Percentiles rank a stretch among this genome's conserved stretches.
phyloP scores from a whole-genome alignment of 1,140 invertebrate species.

The Aphidius gifuensis region DNA sequence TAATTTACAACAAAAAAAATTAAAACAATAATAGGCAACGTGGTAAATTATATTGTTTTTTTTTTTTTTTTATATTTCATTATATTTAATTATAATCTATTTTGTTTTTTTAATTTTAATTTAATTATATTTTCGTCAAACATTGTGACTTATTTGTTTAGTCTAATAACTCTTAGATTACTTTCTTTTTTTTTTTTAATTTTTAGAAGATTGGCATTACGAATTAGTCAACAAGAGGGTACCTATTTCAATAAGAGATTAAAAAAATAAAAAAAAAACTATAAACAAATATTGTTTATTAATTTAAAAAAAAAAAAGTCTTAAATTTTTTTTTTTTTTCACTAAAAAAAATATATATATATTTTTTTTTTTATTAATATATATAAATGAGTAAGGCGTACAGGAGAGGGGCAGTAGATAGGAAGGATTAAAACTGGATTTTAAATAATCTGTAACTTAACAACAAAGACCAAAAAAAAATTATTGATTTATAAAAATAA shows the following conservation, averaged over 20 bases:
- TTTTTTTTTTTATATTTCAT: slow-evolving; percentile 9
- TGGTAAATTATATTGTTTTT: slow-evolving; percentile 15
- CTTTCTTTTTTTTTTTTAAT: slow-evolving; percentile 3
- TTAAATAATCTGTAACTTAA: no score
- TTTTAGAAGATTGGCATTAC: slow-evolving; percentile 6
- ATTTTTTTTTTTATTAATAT: not conserved
- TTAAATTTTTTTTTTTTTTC: slow-evolving; percentile 18
- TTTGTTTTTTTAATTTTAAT: not conserved
- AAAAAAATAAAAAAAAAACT: no score
- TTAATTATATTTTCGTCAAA: not conserved
- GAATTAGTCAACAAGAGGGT: slow-evolving; percentile 16
- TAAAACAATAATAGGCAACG: slow-evolving; percentile 23
- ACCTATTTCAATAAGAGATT: not conserved
- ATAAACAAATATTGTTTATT: not conserved
- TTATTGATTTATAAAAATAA: no score
- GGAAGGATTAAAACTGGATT: no score
- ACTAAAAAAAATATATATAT: no score
- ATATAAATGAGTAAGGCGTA: no score
- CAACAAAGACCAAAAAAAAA: no score
- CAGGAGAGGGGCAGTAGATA: no score
- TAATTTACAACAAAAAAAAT: slow-evolving; percentile 29
- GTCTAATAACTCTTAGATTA: slow-evolving; percentile 5
- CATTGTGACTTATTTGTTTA: slow-evolving; percentile 10
- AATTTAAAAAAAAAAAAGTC: slow-evolving; percentile 4
- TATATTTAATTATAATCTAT: slow-evolving; percentile 9